Evolutionary conservation across 2,113 vertebrate species (phyloP).

Genomic region (Trematomus loennbergii): DNA sequence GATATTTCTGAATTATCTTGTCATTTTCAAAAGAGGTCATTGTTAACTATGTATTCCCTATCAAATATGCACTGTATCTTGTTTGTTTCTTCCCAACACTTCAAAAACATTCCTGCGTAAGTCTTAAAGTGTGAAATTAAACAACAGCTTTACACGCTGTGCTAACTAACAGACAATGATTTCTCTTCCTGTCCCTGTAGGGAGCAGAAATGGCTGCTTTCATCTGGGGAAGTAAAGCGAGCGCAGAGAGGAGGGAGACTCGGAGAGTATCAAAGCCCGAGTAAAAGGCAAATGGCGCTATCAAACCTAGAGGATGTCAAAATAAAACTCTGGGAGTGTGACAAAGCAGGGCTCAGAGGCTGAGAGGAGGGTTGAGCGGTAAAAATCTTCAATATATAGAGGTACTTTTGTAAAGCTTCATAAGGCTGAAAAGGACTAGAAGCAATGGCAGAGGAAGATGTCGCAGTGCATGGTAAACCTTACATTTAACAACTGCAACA

Average conservation of each 20-base stretch:
- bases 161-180: constrained; percentile 32
- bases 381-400: constrained; percentile 17
- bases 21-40: constrained; percentile 8
- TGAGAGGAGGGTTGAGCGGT: constrained; percentile 35
- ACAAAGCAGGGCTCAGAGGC: constrained; percentile 49
- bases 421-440: constrained; percentile 19
- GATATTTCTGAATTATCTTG: constrained; percentile 4
- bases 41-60: neutral
- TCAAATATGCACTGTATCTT: neutral
- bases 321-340: constrained; percentile 57
- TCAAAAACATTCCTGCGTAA: neutral
- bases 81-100: constrained; percentile 22
- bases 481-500: constrained; percentile 33
- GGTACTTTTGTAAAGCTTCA: constrained; percentile 35
- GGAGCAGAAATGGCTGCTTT: constrained; percentile 58
- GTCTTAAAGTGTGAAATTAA: constrained; percentile 37
- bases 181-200: constrained; percentile 37
- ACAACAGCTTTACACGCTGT: constrained; percentile 22
- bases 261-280: constrained; percentile 42
- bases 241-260: constrained; percentile 36
- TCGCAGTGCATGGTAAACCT: constrained; percentile 19
- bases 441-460: neutral
- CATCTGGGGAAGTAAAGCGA: constrained; percentile 46
- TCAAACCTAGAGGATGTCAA: constrained; percentile 60
- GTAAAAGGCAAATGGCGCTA: constrained; percentile 56